Evolutionary conservation across 2,888 invertebrate species (phyloP).

Genomic region (Scaptomyza polygonia): DNA sequence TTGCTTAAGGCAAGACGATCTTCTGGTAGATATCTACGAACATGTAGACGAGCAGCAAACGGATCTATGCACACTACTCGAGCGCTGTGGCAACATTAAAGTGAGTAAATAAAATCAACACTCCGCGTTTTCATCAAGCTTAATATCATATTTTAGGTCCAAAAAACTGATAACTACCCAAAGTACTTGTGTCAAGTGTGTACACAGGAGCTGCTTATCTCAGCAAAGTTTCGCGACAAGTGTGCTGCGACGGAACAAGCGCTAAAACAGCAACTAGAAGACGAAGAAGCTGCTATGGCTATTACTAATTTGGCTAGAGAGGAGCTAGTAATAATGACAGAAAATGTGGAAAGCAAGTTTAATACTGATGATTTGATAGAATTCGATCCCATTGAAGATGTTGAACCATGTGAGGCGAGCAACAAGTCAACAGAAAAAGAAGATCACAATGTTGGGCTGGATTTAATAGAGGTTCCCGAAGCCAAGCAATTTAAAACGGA

Average conservation of each 20-base stretch:
- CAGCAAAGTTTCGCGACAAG: slow-evolving; percentile 81
- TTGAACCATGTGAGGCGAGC: slow-evolving; percentile 24
- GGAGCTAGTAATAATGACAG: not conserved
- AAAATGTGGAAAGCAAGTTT: not conserved
- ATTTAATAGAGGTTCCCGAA: not conserved
- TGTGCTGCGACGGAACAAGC: slow-evolving; percentile 72
- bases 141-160: slow-evolving; percentile 61
- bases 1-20: slow-evolving; percentile 77
- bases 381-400: slow-evolving; percentile 50
- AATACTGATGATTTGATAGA: slow-evolving; percentile 34
- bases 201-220: slow-evolving; percentile 78
- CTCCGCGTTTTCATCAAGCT: not conserved
- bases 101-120: slow-evolving; percentile 37
- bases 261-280: slow-evolving; percentile 23
- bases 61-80: slow-evolving; percentile 73
- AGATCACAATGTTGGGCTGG: not conserved
- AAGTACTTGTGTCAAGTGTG: slow-evolving; percentile 82
- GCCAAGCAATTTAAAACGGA: not conserved
- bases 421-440: not conserved
- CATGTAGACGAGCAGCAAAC: slow-evolving; percentile 77
- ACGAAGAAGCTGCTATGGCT: slow-evolving; percentile 1
- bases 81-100: slow-evolving; percentile 73
- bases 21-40: slow-evolving; percentile 81
- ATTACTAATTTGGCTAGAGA: slow-evolving; percentile 2
- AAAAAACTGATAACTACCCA: slow-evolving; percentile 68